Evolutionary conservation across 1,140 invertebrate genomes (phyloP).

Genomic region (Carposina sasakii): DNA sequence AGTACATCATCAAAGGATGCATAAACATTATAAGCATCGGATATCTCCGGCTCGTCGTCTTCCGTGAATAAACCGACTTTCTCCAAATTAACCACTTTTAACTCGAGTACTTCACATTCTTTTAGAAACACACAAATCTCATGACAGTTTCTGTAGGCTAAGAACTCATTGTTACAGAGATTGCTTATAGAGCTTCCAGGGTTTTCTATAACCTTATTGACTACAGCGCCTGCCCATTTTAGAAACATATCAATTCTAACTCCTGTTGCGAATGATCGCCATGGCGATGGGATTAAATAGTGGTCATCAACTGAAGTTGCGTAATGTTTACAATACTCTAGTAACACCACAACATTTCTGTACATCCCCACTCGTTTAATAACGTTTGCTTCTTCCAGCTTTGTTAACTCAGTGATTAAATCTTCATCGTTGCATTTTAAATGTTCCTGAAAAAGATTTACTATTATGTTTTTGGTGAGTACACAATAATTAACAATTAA

Average conservation of each 20-base stretch:
- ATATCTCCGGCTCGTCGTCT: conserved; percentile 31
- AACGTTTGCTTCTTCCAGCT: conserved; percentile 33
- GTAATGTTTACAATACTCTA: conserved; percentile 37
- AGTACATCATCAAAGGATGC: conserved; percentile 34
- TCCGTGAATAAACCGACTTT: conserved; percentile 45
- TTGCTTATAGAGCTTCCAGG: conserved; percentile 41
- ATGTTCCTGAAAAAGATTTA: conserved; percentile 32
- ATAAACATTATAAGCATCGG: conserved; percentile 41
- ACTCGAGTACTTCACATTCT: conserved; percentile 34
- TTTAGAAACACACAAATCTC: conserved; percentile 50
- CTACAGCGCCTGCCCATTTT: conserved; percentile 47
- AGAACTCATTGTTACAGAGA: conserved; percentile 39
- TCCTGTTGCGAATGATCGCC: conserved; percentile 36
- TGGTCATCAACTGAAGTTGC: conserved; percentile 28
- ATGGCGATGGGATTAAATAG: conserved; percentile 41
- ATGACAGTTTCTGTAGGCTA: conserved; percentile 40
- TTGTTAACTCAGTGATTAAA: conserved; percentile 30
- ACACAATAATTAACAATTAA: conserved; percentile 11
- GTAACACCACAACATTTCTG: conserved; percentile 44
- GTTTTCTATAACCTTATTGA: conserved; percentile 55
- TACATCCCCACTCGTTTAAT: conserved; percentile 49
- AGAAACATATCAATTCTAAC: conserved; percentile 41
- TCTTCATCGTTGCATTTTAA: conserved; percentile 16
- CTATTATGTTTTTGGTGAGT: no score
- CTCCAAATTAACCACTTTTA: conserved; percentile 25